These are phyloP conservation scores for Pachydiplax longipennis DNA, from an alignment of 2,888 invertebrate genomes.

Conservation along the genomic window DNA sequence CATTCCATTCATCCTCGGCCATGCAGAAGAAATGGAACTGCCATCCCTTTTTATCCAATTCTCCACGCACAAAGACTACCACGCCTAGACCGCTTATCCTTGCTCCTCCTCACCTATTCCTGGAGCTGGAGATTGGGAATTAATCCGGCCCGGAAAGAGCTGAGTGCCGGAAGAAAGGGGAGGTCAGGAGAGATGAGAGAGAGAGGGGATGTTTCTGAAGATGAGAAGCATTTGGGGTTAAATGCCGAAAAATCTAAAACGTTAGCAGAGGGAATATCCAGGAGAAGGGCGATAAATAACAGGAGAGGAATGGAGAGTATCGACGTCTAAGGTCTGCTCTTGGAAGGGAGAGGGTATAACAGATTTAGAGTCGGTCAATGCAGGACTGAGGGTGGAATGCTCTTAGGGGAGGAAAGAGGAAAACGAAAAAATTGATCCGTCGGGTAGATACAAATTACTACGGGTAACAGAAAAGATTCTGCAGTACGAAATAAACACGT, in stretches of 20 bases:
- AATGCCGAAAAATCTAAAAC: background rate
- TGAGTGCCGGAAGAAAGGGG: background rate
- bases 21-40: constrained; percentile 41
- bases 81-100: background rate
- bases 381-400: background rate
- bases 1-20: constrained; percentile 28
- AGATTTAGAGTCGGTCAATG: background rate
- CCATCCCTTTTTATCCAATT: constrained; percentile 27
- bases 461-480: too few relatives aligned
- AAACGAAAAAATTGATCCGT: too few relatives aligned
- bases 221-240: background rate
- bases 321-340: background rate
- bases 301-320: background rate
- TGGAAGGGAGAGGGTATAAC: background rate
- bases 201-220: background rate
- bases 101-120: background rate
- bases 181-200: background rate
- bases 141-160: background rate
- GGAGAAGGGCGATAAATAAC: background rate
- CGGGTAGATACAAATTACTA: too few relatives aligned
- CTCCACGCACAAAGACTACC: constrained; percentile 24
- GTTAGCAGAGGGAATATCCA: background rate
- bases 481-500: too few relatives aligned
- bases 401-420: background rate
- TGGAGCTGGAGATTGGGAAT: background rate